Conservation (phyloP, 2,113 vertebrate genomes). For the Corythornis cristatus region DNA sequence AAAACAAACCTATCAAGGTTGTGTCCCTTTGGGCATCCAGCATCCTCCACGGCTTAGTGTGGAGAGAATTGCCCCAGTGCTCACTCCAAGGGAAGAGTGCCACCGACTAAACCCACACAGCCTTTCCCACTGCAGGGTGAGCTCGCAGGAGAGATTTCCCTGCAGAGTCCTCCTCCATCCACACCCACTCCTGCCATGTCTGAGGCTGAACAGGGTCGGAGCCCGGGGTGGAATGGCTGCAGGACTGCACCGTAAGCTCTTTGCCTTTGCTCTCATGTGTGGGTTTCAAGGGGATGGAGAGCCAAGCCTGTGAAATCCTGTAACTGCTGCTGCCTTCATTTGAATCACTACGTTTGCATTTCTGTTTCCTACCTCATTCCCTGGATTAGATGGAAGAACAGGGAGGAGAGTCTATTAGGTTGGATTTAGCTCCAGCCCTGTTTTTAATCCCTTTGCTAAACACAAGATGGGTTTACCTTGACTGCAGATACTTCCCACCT, state of each 20-base stretch:
- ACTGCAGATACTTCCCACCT: background rate
- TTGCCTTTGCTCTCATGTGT: background rate
- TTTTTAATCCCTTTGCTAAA: slow-evolving; percentile 19
- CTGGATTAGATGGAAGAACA: background rate
- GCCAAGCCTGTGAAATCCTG: background rate
- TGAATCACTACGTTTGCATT: slow-evolving; percentile 16
- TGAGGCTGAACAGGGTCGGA: background rate
- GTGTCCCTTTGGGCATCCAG: background rate
- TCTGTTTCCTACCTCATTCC: background rate
- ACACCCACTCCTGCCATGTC: background rate
- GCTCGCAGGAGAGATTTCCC: background rate
- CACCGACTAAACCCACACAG: background rate
- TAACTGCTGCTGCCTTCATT: background rate
- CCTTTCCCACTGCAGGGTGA: background rate
- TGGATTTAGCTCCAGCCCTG: slow-evolving; percentile 34
- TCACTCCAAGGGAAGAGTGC: background rate
- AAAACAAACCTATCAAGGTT: background rate
- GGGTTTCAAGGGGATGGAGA: background rate
- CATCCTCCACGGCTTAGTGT: background rate
- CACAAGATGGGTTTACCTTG: background rate
- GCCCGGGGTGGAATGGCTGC: background rate
- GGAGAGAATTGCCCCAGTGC: background rate
- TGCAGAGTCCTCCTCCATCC: background rate
- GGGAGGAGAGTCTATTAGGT: background rate
- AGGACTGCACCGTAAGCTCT: background rate